Evolutionary conservation across 1,140 invertebrate genomes (phyloP).

Genomic region (Triops longicaudatus): DNA sequence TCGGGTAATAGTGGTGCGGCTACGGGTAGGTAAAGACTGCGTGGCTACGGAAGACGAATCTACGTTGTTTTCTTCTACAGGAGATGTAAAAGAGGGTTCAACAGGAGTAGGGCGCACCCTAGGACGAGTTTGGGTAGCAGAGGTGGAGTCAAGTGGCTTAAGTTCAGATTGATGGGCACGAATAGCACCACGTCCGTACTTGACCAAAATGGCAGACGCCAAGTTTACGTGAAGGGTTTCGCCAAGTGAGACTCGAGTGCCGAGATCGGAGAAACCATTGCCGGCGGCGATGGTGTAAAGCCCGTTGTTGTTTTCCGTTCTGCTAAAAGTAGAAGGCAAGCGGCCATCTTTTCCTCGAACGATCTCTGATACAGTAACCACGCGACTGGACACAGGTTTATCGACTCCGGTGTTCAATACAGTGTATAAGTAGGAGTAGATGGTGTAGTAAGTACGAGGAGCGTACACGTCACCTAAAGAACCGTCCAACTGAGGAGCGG

Average conservation of each 20-base stretch:
- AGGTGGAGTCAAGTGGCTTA: background rate
- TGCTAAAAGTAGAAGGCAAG: slow-evolving; percentile 31
- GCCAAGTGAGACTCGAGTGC: slow-evolving; percentile 34
- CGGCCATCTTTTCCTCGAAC: slow-evolving; percentile 31
- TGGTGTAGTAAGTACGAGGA: slow-evolving; percentile 33
- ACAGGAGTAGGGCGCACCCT: slow-evolving; percentile 17
- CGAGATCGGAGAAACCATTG: slow-evolving; percentile 33
- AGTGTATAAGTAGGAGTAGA: slow-evolving; percentile 35
- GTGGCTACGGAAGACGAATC: background rate
- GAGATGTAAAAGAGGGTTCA: slow-evolving; percentile 24
- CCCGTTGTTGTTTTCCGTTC: slow-evolving; percentile 32
- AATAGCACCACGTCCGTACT: slow-evolving; percentile 33
- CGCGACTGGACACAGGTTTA: slow-evolving; percentile 31
- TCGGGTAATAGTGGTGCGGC: background rate
- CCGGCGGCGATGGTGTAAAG: slow-evolving; percentile 33
- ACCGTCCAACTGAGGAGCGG: background rate
- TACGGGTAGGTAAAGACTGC: slow-evolving; percentile 18
- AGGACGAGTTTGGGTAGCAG: background rate
- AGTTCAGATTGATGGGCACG: background rate
- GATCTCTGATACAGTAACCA: slow-evolving; percentile 34
- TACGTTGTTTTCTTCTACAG: slow-evolving; percentile 11
- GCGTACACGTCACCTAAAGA: slow-evolving; percentile 26
- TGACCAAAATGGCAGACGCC: slow-evolving; percentile 35
- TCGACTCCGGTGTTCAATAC: slow-evolving; percentile 28
- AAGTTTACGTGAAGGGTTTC: slow-evolving; percentile 39